Base-by-base conservation (phyloP, 1,140 invertebrate species). In the Hermetia illucens region DNA sequence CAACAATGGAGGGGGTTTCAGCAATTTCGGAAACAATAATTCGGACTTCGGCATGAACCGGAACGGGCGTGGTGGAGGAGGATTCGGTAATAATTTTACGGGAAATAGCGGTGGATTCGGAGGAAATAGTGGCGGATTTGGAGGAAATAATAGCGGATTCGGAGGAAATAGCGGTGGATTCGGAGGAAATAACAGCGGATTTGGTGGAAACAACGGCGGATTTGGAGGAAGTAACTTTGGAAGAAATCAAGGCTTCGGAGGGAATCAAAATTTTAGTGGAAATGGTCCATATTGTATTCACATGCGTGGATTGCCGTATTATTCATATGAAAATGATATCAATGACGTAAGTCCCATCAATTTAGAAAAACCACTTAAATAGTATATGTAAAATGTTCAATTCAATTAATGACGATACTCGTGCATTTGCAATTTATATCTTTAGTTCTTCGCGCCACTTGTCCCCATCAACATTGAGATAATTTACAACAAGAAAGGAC, bases 401-500 rank as follows among this genome's bases (percentile, higher is more conserved):
- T 21, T 21, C n/a, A n/a, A n/a, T n/a, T n/a, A n/a, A n/a, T n/a
- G n/a, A n/a, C n/a, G n/a, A n/a, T n/a, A n/a, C n/a, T n/a, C n/a
- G n/a, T n/a, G n/a, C n/a, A n/a, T n/a, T n/a, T n/a, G n/a, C n/a
- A n/a, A n/a, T n/a, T n/a, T n/a, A n/a, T 21, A 3, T 4, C 24
- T 21, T 21, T 18, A 40, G 33, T 40, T 40, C 15, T 40, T 40
- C 16, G 24, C 33, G 3, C 39, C 39, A 19, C 22, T 40, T 16
- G 36, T 35, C 13, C 33, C 32, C 12, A 18, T 30, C 22, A 10
- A 20, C 24, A 29, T 22, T 30, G 17, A 30, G 12, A 17, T 40
- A 8, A 34, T 39, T 22, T 33, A 33, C 8, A 33, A 39, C 21
- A 33, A 34, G 9, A 25, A 89, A 62, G 85, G 86, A 5, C 61